Conservation (phyloP, 2,113 vertebrate genomes). For the Phylloscopus trochiloides region DNA sequence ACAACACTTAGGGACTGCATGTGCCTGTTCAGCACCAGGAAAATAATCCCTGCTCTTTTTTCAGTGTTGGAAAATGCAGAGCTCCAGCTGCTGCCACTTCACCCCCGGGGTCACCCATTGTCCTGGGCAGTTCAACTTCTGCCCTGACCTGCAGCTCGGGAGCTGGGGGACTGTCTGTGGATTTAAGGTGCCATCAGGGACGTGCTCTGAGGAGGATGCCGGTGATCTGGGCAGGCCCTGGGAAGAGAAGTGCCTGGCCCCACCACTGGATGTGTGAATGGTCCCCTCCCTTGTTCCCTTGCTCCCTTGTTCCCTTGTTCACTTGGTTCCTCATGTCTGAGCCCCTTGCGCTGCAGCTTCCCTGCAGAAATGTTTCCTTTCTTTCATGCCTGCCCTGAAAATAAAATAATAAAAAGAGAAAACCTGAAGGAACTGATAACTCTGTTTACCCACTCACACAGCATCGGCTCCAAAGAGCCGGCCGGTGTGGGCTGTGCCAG, state of each 20-base stretch:
- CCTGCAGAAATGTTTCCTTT: not conserved
- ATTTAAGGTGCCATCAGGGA: not conserved
- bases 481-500: rapidly evolving
- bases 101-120: rapidly evolving
- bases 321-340: not conserved
- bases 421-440: not conserved
- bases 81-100: not conserved
- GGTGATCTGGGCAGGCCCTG: rapidly evolving
- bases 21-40: not conserved
- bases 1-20: rapidly evolving
- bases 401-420: not conserved
- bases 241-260: rapidly evolving
- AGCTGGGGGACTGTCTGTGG: not conserved
- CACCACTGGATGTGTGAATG: rapidly evolving
- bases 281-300: rapidly evolving
- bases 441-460: not conserved
- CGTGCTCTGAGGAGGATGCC: not conserved
- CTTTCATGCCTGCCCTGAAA: not conserved
- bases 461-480: rapidly evolving
- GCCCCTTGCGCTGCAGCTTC: not conserved
- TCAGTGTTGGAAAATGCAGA: not conserved
- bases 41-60: not conserved
- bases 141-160: not conserved
- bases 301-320: no score
- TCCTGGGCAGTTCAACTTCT: rapidly evolving